phyloP scores from a whole-genome alignment of 2,888 invertebrate genomes.

The Apoderus coryli region DNA sequence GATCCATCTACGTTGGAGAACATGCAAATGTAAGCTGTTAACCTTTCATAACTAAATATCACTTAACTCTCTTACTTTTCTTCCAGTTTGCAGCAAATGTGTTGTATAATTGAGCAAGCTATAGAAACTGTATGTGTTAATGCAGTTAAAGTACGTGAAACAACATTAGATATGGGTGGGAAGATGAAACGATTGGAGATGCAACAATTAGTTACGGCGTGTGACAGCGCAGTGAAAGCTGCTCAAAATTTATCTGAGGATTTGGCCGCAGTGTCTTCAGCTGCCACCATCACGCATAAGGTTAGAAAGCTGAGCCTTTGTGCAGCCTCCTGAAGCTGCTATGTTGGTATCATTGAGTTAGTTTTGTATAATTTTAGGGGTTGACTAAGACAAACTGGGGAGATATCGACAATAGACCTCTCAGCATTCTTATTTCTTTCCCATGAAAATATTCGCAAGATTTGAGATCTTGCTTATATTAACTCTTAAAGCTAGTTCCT shows the following conservation, averaged over 20 bases:
- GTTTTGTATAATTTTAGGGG: too few relatives aligned
- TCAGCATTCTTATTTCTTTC: too few relatives aligned
- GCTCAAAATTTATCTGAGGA: constrained; percentile 28
- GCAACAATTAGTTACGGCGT: constrained; percentile 32
- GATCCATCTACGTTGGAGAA: constrained; percentile 64
- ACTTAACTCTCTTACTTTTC: background rate
- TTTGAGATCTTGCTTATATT: too few relatives aligned
- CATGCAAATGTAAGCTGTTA: constrained; percentile 49
- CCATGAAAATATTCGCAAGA: too few relatives aligned
- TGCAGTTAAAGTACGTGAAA: constrained; percentile 25
- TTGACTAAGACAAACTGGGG: too few relatives aligned
- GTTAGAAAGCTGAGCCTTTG: too few relatives aligned
- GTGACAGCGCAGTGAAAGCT: constrained; percentile 31
- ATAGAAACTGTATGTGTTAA: constrained; percentile 55
- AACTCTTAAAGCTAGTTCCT: too few relatives aligned
- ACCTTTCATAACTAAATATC: constrained; percentile 12
- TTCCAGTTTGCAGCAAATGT: constrained; percentile 62
- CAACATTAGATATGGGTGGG: constrained; percentile 28
- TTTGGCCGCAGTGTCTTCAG: constrained; percentile 23
- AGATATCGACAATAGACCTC: too few relatives aligned
- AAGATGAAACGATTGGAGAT: constrained; percentile 33
- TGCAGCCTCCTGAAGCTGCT: too few relatives aligned
- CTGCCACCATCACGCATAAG: constrained; percentile 34
- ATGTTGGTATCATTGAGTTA: too few relatives aligned
- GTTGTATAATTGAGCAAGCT: constrained; percentile 58